Conservation (phyloP, 2,888 invertebrate species). For the Drosophila trichaetosa region DNA sequence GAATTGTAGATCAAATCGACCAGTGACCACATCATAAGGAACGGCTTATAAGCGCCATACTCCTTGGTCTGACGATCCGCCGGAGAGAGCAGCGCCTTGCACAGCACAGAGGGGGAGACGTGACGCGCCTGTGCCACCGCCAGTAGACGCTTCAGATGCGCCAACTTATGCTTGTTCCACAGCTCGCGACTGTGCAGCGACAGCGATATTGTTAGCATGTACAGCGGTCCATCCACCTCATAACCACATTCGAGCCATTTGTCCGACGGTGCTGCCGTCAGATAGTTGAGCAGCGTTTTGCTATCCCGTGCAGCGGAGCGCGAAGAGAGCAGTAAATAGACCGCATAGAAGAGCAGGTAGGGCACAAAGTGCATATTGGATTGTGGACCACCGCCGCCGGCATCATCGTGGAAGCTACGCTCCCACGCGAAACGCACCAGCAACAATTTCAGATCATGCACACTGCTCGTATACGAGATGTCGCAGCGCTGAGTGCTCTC, state of each 20-base stretch:
- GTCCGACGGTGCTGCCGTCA: slow-evolving; percentile 87
- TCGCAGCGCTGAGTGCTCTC: slow-evolving; percentile 85
- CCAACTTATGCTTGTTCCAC: slow-evolving; percentile 90
- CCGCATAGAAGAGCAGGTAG: slow-evolving; percentile 96
- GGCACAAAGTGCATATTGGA: slow-evolving; percentile 99
- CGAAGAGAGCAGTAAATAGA: slow-evolving; percentile 96
- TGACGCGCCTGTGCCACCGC: slow-evolving; percentile 92
- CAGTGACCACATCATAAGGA: slow-evolving; percentile 93
- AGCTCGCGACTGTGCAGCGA: slow-evolving; percentile 91
- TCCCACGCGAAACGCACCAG: slow-evolving; percentile 96
- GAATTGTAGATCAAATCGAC: slow-evolving; percentile 93
- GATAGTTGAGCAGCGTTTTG: slow-evolving; percentile 90
- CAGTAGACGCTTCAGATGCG: slow-evolving; percentile 91
- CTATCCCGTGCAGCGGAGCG: slow-evolving; percentile 92
- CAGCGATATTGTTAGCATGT: slow-evolving; percentile 92
- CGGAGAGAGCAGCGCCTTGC: slow-evolving; percentile 85
- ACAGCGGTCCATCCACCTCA: slow-evolving; percentile 96
- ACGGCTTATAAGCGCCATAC: slow-evolving; percentile 93
- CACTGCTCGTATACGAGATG: slow-evolving; percentile 86
- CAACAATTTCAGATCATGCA: slow-evolving; percentile 96
- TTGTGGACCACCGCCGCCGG: slow-evolving; percentile 98
- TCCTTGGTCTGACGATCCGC: slow-evolving; percentile 87
- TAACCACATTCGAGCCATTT: slow-evolving; percentile 93
- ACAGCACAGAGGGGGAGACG: slow-evolving; percentile 86
- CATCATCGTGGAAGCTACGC: slow-evolving; percentile 98